These are phyloP conservation scores for Triops longicaudatus DNA, from an alignment of 1,140 invertebrate species.

Conservation along the genomic window DNA sequence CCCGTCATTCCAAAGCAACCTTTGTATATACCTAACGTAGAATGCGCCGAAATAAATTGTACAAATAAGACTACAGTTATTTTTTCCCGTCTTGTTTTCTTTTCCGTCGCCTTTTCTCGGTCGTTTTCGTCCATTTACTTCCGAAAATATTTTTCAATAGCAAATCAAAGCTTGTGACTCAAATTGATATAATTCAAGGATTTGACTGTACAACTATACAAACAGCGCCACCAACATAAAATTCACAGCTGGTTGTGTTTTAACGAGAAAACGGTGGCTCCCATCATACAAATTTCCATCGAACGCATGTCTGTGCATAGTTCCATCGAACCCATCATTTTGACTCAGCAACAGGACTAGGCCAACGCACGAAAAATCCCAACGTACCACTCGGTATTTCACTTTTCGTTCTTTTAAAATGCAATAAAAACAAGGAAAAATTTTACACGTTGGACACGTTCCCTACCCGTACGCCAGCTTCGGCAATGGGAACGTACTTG, in stretches of 20 bases:
- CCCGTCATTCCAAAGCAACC: slow-evolving; percentile 16
- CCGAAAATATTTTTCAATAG: no score
- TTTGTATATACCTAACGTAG: not conserved
- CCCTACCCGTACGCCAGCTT: slow-evolving; percentile 56
- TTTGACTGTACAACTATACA: slow-evolving; percentile 13
- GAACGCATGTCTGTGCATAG: not conserved
- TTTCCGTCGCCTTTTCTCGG: not conserved
- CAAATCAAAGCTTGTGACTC: not conserved
- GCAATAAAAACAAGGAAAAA: not conserved
- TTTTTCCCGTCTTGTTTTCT: not conserved
- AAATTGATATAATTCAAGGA: not conserved
- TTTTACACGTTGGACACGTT: not conserved
- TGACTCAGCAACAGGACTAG: not conserved
- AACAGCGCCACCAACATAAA: not conserved
- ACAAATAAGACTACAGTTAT: not conserved
- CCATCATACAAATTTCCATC: not conserved
- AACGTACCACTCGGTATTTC: not conserved
- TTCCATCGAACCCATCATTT: slow-evolving; percentile 14
- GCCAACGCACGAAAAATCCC: not conserved
- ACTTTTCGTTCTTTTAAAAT: slow-evolving; percentile 18
- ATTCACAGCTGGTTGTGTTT: not conserved
- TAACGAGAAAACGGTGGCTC: not conserved
- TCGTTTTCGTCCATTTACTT: no score
- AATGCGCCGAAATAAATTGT: slow-evolving; percentile 9
- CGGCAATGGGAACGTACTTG: slow-evolving; percentile 84